These are phyloP conservation scores for Nasonia vitripennis DNA, from an alignment of 1,140 invertebrate species.

Conservation along the genomic window DNA sequence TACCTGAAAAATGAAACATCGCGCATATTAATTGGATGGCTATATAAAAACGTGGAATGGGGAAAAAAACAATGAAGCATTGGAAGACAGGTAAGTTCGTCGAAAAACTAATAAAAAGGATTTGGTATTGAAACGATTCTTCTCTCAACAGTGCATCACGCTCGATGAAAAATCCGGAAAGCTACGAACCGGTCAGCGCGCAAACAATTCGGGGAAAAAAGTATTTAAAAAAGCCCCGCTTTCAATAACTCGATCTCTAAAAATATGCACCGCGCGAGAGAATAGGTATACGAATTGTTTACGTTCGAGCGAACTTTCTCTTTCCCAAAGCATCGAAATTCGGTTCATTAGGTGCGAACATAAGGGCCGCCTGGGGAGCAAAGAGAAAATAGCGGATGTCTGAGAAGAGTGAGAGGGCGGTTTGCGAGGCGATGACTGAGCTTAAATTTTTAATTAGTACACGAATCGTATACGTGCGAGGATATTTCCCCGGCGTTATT, in stretches of 20 bases:
- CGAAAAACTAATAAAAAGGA: not conserved
- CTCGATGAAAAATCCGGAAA: not conserved
- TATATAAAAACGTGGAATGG: not conserved
- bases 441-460: not conserved
- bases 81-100: not conserved
- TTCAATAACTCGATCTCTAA: not conserved
- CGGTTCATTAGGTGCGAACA: slow-evolving; percentile 5
- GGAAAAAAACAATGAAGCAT: not conserved
- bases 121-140: not conserved
- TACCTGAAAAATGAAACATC: slow-evolving; percentile 32
- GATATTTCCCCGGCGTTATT: not conserved
- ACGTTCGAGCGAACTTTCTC: not conserved
- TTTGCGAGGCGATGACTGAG: too few species aligned
- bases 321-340: not conserved
- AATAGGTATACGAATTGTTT: not conserved
- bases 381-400: too few species aligned
- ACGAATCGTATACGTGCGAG: not conserved
- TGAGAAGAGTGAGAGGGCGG: too few species aligned
- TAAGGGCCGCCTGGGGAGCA: too few species aligned
- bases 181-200: not conserved
- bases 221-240: not conserved
- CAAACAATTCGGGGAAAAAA: not conserved
- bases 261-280: not conserved
- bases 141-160: not conserved
- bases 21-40: not conserved